Percentiles rank a stretch among this genome's conserved stretches.
phyloP scores from a whole-genome alignment of 2,113 vertebrate genomes.

The Strix uralensis region DNA sequence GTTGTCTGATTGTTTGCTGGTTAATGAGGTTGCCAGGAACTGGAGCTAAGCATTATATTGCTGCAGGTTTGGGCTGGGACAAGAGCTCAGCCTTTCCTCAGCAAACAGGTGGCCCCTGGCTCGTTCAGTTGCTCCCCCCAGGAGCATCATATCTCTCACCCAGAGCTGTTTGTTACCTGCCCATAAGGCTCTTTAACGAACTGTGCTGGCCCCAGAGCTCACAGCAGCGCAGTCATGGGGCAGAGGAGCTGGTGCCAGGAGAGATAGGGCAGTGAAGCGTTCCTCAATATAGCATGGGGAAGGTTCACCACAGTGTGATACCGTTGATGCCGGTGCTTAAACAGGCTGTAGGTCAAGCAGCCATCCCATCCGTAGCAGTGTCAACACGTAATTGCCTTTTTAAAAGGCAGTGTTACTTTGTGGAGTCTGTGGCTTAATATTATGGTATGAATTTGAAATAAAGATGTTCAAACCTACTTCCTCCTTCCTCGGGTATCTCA shows the following conservation, averaged over 20 bases:
- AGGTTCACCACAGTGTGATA: not conserved
- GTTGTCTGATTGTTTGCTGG: not conserved
- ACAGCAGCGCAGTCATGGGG: not conserved
- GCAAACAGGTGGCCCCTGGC: not conserved
- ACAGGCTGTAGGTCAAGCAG: not conserved
- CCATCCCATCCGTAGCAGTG: not conserved
- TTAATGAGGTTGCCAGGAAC: not conserved
- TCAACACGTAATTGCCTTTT: accelerated
- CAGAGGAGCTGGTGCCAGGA: constrained; percentile 22
- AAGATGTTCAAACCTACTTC: not conserved
- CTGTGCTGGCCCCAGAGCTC: not conserved
- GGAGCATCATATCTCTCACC: not conserved
- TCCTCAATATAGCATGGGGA: not conserved
- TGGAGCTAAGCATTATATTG: not conserved
- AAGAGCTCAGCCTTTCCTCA: not conserved
- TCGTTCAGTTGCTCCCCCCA: not conserved
- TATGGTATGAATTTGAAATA: not conserved
- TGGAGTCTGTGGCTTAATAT: not conserved
- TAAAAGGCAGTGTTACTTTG: not conserved
- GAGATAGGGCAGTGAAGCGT: constrained; percentile 48
- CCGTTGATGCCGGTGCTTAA: accelerated
- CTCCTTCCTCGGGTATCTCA: accelerated
- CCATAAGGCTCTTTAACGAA: not conserved
- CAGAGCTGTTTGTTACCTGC: constrained; percentile 3
- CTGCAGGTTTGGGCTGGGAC: not conserved